These are phyloP conservation scores for Nephrotoma flavescens DNA, from an alignment of 2,888 invertebrate genomes.

Conservation along the genomic window DNA sequence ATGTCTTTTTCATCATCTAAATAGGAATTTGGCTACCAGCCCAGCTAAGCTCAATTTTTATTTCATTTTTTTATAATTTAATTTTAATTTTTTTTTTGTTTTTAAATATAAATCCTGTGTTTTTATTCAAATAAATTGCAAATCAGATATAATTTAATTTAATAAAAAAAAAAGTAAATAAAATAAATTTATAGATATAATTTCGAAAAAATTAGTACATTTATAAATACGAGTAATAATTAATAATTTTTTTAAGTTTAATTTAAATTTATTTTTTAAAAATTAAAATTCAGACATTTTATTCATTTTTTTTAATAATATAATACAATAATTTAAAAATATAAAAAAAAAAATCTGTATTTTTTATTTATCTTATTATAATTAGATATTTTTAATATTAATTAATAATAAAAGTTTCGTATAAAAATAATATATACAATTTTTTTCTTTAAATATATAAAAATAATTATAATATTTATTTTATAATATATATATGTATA, in stretches of 20 bases:
- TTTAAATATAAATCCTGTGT: background rate
- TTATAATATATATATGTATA: background rate
- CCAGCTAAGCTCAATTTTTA: conserved; percentile 4
- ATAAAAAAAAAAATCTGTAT: background rate
- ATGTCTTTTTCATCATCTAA: conserved; percentile 5
- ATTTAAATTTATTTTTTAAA: background rate
- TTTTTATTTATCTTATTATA: background rate
- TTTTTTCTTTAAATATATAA: background rate
- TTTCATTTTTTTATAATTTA: background rate
- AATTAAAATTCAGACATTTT: background rate
- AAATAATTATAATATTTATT: background rate
- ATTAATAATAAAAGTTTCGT: background rate
- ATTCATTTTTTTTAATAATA: background rate
- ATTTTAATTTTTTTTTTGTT: background rate
- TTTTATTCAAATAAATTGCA: background rate
- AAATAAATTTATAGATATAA: background rate
- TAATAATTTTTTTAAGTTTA: background rate
- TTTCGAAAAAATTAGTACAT: background rate
- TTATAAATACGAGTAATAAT: background rate
- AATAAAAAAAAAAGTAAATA: background rate
- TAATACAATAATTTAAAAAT: background rate
- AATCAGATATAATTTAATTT: background rate
- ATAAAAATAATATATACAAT: background rate
- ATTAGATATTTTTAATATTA: background rate
- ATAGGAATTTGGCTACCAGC: conserved; percentile 6